Evolutionary conservation across 2,113 vertebrate genomes (phyloP).

Genomic region (Cinclus mexicanus): DNA sequence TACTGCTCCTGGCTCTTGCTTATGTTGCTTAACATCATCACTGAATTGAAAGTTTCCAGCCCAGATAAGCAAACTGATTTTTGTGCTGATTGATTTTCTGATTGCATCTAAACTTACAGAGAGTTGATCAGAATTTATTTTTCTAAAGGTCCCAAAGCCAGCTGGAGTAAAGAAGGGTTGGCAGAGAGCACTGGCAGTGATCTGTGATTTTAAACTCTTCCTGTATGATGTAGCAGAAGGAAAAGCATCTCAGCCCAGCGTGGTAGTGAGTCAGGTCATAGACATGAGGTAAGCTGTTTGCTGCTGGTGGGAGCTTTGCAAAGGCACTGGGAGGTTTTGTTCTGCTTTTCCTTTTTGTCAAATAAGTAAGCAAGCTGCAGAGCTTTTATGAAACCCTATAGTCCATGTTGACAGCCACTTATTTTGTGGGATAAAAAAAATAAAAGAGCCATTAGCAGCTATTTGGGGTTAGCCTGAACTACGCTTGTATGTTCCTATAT

Average conservation of each 20-base stretch:
- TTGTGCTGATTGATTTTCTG: not conserved
- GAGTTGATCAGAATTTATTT: conserved; percentile 26
- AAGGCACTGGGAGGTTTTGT: not conserved
- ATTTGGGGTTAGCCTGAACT: not conserved
- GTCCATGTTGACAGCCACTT: not conserved
- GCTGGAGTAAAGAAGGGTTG: conserved; percentile 98
- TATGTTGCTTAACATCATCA: not conserved
- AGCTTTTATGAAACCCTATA: not conserved
- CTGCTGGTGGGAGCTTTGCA: not conserved
- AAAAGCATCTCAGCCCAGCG: conserved; percentile 88
- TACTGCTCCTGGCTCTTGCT: not conserved
- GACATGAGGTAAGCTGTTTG: conserved; percentile 90
- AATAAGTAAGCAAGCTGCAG: not conserved
- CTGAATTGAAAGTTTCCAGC: not conserved
- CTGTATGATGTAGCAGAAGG: conserved; percentile 94
- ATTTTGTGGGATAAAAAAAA: not conserved
- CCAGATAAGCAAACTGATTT: not conserved
- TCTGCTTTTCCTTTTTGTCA: not conserved
- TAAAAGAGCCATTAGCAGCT: not conserved
- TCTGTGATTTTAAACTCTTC: conserved; percentile 98
- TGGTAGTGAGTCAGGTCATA: conserved; percentile 93
- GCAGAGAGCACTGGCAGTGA: conserved; percentile 92
- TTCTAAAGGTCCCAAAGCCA: conserved; percentile 91
- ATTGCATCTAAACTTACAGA: not conserved
- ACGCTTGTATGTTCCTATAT: not conserved